A percentile compares a stretch with the other conserved stretches of the same genome.
phyloP scores from a whole-genome alignment of 1,140 invertebrate species.

The Branchinecta lindahli region DNA sequence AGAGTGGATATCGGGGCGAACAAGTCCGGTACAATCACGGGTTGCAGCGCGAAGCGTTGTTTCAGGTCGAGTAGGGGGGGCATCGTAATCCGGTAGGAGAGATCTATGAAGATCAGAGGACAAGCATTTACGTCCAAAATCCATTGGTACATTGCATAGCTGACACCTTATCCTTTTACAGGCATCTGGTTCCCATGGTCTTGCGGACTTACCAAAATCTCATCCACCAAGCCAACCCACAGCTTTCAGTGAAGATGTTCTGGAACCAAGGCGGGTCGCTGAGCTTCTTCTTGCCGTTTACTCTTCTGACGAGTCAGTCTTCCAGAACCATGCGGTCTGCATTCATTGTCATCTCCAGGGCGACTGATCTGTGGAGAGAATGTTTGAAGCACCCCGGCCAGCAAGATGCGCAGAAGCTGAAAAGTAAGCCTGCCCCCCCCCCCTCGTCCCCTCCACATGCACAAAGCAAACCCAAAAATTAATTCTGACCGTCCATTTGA shows the following conservation, averaged over 20 bases:
- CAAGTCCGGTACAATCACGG: no score
- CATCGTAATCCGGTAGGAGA: no score
- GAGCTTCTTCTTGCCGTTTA: background rate
- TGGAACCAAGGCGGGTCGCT: background rate
- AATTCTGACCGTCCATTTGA: no score
- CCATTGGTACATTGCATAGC: no score
- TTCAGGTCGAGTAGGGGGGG: no score
- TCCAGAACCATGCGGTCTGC: background rate
- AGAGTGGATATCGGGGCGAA: no score
- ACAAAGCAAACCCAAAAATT: no score
- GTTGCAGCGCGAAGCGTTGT: no score
- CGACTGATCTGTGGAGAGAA: background rate
- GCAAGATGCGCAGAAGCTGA: background rate
- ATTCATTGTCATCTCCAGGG: background rate
- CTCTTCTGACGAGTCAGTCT: background rate
- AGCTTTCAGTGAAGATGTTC: background rate
- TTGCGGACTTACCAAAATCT: conserved; percentile 41
- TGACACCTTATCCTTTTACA: conserved; percentile 25
- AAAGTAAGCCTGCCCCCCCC: no score
- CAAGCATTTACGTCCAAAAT: no score
- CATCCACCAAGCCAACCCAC: conserved; percentile 25
- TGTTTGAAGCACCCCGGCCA: background rate
- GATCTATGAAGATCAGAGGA: no score
- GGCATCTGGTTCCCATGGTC: conserved; percentile 36
- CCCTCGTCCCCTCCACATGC: no score